Base-by-base conservation (phyloP, 2,113 vertebrate species). In the Thunnus thynnus region DNA sequence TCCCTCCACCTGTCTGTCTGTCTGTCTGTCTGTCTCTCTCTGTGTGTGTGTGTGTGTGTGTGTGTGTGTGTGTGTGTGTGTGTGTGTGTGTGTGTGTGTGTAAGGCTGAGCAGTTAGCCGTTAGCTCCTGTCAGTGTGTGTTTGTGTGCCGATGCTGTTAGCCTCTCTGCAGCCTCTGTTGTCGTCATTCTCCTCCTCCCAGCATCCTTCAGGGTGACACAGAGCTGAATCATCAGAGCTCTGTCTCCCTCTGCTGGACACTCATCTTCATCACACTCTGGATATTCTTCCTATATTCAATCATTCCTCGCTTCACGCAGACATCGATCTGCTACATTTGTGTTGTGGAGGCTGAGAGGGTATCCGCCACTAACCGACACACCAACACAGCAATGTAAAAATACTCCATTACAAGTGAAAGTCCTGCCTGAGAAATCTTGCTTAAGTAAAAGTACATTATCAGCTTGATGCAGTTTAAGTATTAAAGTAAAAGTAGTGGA, bases 141-240 rank as follows among this genome's bases (percentile, higher is more conserved):
- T 80, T 30, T 73, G 65, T 76, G 55, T 85, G 75, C 73, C 83
- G 52, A 36, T 78, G 83, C 85, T 87, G 70, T 66, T 90, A 91
- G 87, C 90, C 84, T 90, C 85, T 82, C 85, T 90, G 88, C 87
- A 90, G 80, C 86, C 80, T 83, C 76, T 89, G 75, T 58, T 85
- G 77, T 32, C 76, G 80, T 89, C 87, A 72, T 66, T 64, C 55
- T 87, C 78, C 68, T 78, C 72, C 73, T 90, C 89, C 87, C 87
- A 87, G 81, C 84, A 86, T 85, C 85, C 90, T 52, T 82, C 72
- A 64, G 51, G 77, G 32, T 73, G 69, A 73, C 18, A 51, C 55
- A 47, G 51, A 75, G 46, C 60, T 55, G n/a, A 22, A 27, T 2
- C 13, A 11, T 5, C 32, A 52, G 5, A 66, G 5, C 41, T 88